Evolutionary conservation across 2,113 vertebrate species (phyloP).

Genomic region (human): DNA sequence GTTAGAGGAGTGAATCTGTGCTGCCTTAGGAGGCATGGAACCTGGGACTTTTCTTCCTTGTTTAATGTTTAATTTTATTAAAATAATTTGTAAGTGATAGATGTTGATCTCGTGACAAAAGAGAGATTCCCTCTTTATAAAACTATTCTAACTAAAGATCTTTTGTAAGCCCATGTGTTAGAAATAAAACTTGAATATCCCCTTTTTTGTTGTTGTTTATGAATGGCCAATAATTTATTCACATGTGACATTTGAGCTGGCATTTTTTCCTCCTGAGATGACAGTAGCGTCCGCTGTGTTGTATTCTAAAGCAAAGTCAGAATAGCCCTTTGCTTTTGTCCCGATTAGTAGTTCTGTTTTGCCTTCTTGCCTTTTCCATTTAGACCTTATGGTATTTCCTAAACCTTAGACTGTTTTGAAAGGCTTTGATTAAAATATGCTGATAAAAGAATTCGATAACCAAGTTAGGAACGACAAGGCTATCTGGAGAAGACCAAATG

Average conservation of each 20-base stretch:
- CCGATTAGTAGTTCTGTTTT: constrained; percentile 35
- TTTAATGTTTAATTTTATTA: neutral
- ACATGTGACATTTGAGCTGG: constrained; percentile 71
- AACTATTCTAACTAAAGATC: neutral
- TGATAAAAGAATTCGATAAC: constrained; percentile 77
- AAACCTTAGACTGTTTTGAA: constrained; percentile 70
- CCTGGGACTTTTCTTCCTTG: neutral
- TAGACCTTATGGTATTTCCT: constrained; percentile 71
- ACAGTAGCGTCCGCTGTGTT: constrained; percentile 53
- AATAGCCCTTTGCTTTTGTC: constrained; percentile 57
- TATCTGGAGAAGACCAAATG: constrained; percentile 75
- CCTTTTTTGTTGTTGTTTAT: constrained; percentile 63
- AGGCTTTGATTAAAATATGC: constrained; percentile 77
- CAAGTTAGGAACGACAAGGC: constrained; percentile 63
- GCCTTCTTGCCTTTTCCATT: constrained; percentile 54
- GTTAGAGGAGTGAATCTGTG: neutral
- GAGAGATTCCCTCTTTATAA: neutral
- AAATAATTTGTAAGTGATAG: neutral
- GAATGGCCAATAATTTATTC: constrained; percentile 72
- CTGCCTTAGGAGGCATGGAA: neutral
- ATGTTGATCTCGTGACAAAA: neutral
- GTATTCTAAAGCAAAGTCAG: constrained; percentile 44
- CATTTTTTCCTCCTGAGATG: constrained; percentile 57
- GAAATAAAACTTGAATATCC: neutral
- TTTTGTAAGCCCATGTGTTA: neutral